Percentiles rank a stretch among this genome's conserved stretches.
phyloP scores from a whole-genome alignment of 2,797 vertebrate species.

The Ctenosaura bakeri region DNA sequence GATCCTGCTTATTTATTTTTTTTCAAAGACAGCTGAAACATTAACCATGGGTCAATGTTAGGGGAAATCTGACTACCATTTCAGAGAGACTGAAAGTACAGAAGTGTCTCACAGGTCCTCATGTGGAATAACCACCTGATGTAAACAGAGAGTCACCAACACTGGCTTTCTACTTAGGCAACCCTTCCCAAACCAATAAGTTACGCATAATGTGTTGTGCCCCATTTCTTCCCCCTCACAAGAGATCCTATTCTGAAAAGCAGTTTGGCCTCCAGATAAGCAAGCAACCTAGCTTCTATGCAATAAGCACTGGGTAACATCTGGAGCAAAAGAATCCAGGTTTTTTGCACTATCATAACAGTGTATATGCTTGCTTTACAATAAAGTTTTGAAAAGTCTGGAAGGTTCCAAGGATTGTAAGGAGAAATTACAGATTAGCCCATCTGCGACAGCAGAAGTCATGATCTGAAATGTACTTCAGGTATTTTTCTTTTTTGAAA shows the following conservation, averaged over 20 bases:
- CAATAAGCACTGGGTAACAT: neutral
- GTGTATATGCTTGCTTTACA: neutral
- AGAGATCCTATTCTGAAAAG: neutral
- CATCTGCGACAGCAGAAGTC: neutral
- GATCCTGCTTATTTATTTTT: neutral
- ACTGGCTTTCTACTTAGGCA: neutral
- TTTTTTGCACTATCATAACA: neutral
- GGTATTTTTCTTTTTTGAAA: neutral
- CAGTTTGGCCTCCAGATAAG: slow-evolving; percentile 16
- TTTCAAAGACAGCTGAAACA: neutral
- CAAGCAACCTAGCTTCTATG: neutral
- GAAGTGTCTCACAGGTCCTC: neutral
- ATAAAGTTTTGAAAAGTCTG: neutral
- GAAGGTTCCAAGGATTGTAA: neutral
- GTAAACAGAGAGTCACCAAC: neutral
- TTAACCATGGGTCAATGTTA: neutral
- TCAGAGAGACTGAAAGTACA: neutral
- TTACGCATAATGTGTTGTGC: neutral
- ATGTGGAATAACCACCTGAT: neutral
- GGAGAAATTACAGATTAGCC: neutral
- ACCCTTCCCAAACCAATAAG: neutral
- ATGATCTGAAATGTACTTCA: neutral
- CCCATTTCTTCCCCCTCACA: neutral
- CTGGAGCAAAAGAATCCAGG: neutral
- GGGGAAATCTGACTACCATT: neutral